These are phyloP conservation scores for Rallus crepitans DNA, from an alignment of 2,797 vertebrate species.

Conservation along the genomic window DNA sequence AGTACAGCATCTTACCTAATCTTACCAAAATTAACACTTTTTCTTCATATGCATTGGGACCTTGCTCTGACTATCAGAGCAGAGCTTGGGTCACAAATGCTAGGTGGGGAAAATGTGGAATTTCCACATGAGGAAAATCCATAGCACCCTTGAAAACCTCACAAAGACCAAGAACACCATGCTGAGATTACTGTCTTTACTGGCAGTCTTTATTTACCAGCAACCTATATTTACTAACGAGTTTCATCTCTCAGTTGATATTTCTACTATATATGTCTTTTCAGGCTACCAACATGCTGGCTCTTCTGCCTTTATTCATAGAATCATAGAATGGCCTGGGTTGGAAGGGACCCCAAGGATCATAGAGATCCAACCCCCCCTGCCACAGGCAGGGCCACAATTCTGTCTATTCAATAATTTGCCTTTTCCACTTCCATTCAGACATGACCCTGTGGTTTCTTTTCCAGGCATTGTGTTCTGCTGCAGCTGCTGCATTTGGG, in stretches of 20 bases:
- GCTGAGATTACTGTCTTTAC: not conserved
- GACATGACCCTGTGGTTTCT: not conserved
- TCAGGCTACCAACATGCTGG: not conserved
- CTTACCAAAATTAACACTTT: not conserved
- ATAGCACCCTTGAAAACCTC: not conserved
- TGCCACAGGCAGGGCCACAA: too few relatives aligned
- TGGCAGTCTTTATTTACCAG: not conserved
- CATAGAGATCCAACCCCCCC: too few relatives aligned
- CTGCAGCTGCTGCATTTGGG: not conserved
- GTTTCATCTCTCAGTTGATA: not conserved
- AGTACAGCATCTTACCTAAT: not conserved
- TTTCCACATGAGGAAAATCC: not conserved
- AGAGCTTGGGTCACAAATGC: not conserved
- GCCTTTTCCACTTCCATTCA: not conserved
- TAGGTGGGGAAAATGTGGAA: not conserved
- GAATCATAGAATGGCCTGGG: too few relatives aligned
- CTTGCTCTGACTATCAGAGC: not conserved
- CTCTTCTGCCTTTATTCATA: not conserved
- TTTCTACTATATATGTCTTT: not conserved
- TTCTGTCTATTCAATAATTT: not conserved
- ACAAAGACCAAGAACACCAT: not conserved
- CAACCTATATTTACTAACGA: not conserved
- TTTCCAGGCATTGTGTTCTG: not conserved
- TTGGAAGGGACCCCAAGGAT: too few relatives aligned
- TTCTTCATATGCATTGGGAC: rapidly evolving